phyloP scores from a whole-genome alignment of 2,113 vertebrate species.

The Gopherus evgoodei region DNA sequence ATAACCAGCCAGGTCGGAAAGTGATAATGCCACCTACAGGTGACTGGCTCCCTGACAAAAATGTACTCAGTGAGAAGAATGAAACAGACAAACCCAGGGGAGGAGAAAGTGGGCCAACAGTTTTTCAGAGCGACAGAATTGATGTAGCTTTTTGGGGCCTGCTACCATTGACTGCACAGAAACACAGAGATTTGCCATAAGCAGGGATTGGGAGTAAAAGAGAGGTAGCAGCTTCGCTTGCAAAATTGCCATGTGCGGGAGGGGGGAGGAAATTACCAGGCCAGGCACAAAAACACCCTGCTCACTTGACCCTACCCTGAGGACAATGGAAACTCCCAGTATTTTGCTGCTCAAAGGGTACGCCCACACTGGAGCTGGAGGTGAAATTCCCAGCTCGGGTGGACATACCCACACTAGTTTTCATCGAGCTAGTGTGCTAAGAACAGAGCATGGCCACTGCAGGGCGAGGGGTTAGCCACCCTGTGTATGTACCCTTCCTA shows the following conservation, averaged over 20 bases:
- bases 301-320: fast-evolving
- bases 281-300: neutral
- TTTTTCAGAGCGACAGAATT: neutral
- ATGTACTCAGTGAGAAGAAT: neutral
- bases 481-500: neutral
- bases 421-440: neutral
- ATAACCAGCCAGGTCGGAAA: neutral
- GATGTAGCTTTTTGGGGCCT: neutral
- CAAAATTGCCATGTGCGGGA: fast-evolving
- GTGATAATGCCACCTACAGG: fast-evolving
- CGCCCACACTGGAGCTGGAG: neutral
- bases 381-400: neutral
- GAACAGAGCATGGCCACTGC: neutral
- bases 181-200: slow-evolving; percentile 12
- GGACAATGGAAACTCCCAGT: fast-evolving
- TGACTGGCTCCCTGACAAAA: neutral
- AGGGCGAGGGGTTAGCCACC: neutral
- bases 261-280: neutral
- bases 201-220: slow-evolving; percentile 15
- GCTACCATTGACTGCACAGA: fast-evolving
- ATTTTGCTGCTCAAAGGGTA: fast-evolving
- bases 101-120: neutral
- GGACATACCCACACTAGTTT: neutral
- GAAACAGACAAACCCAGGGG: neutral
- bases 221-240: neutral